phyloP scores from a whole-genome alignment of 2,888 invertebrate species.

The Pyrocoelia pectoralis region DNA sequence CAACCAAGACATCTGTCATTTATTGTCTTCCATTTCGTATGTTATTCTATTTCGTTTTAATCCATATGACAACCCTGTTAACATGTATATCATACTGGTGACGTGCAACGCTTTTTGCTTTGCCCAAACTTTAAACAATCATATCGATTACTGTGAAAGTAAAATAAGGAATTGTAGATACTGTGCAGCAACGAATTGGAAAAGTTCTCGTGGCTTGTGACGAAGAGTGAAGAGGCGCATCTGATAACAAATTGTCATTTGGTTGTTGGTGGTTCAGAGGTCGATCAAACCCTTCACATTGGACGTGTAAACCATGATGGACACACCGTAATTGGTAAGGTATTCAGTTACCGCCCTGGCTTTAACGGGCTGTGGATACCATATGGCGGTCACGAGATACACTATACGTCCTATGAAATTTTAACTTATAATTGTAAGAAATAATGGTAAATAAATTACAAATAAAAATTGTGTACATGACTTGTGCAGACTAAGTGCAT shows the following conservation, averaged over 20 bases:
- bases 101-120: too few species aligned
- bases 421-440: constrained; percentile 18
- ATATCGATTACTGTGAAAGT: not conserved
- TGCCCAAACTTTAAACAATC: not conserved
- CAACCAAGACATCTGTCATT: too few species aligned
- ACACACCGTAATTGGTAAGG: constrained; percentile 14
- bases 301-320: constrained; percentile 18
- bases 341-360: constrained; percentile 9
- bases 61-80: too few species aligned
- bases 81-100: too few species aligned
- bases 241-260: too few species aligned
- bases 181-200: not conserved
- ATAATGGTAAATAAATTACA: not conserved
- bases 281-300: constrained; percentile 11
- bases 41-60: too few species aligned
- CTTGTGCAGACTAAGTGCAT: too few species aligned
- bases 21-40: too few species aligned
- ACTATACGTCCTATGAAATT: constrained; percentile 16
- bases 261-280: constrained; percentile 16
- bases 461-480: too few species aligned
- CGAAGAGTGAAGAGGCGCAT: constrained; percentile 17
- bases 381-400: not conserved
- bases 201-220: constrained; percentile 6
- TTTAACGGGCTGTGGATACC: constrained; percentile 20
- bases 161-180: constrained; percentile 6